Base-by-base conservation (phyloP, 2,113 vertebrate species). In the Puma concolor region DNA sequence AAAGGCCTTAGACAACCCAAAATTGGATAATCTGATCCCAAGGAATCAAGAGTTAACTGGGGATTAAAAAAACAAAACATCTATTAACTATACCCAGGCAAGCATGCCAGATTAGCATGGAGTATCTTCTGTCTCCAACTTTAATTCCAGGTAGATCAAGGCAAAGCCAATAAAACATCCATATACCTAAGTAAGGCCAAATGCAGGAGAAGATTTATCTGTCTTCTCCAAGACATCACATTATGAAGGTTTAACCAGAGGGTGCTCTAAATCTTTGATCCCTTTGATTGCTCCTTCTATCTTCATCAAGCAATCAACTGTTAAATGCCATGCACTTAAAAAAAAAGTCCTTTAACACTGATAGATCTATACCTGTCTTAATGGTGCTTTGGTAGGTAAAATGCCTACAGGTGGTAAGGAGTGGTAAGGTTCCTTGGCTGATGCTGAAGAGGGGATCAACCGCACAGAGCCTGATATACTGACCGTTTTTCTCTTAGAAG, bases 401-500 rank as follows among this genome's bases (percentile, higher is more conserved):
- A 99, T 98, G 98, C 99, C 99, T 95, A 99, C 97, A 98, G 98
- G 98, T 97, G 99, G 96, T 41, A 99, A 98, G 97, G 99, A 98
- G 95, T 99, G 99, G 97, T 99, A 99, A 98, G 98, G 98, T 50
- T 99, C 99, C 99, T 99, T 99, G 98, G 98, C 98, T 90, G 99
- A 98, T 97, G 99, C 88, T 88, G 99, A 99, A 72, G 99, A 99
- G 90, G 99, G 99, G 95, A 98, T 97, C 97, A 99, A 98, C 79
- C 99, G 98, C 99, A 99, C 97, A 97, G 99, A 98, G 90, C 99
- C 98, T 97, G 99, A 98, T 97, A 99, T 98, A 60, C 98, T 98
- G 71, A 99, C 82, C 98, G 99, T 99, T 99, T 99, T 99, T 98
- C 99, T 99, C 98, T 99, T 99, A 89, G 99, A 99, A 95, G 99